Percentiles rank a stretch among this genome's conserved stretches.
Conservation (phyloP, 2,113 vertebrate genomes). For the Notothenia rossii region DNA sequence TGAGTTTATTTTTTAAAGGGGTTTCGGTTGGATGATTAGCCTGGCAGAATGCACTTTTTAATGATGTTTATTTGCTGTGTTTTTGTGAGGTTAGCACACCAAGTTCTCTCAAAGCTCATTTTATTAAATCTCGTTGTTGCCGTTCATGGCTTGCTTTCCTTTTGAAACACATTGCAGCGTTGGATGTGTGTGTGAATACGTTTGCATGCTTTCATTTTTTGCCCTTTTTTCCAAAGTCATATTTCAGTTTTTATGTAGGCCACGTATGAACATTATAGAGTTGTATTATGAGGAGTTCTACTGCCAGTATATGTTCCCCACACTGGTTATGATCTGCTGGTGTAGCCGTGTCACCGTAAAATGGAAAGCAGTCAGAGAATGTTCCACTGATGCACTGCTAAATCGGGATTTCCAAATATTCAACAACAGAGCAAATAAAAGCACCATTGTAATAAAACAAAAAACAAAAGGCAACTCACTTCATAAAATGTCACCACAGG, state of each 20-base stretch:
- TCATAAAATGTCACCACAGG: slow-evolving; percentile 62
- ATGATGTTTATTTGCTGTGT: slow-evolving; percentile 54
- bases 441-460: slow-evolving; percentile 58
- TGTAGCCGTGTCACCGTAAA: slow-evolving; percentile 40
- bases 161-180: background rate
- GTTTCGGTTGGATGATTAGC: slow-evolving; percentile 57
- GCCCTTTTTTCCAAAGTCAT: slow-evolving; percentile 36
- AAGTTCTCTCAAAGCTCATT: slow-evolving; percentile 18
- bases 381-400: slow-evolving; percentile 23
- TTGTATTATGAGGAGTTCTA: slow-evolving; percentile 20
- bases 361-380: slow-evolving; percentile 27
- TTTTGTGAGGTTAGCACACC: slow-evolving; percentile 31
- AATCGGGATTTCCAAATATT: slow-evolving; percentile 57
- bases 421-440: slow-evolving; percentile 58
- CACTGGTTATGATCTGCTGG: slow-evolving; percentile 47
- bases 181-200: background rate
- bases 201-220: slow-evolving; percentile 24
- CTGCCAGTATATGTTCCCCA: slow-evolving; percentile 29
- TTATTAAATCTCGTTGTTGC: slow-evolving; percentile 3
- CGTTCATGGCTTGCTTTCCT: background rate
- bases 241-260: slow-evolving; percentile 33
- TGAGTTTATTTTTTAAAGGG: slow-evolving; percentile 55
- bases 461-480: slow-evolving; percentile 67
- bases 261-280: slow-evolving; percentile 55
- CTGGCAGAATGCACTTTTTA: slow-evolving; percentile 52